phyloP scores from a whole-genome alignment of 2,888 invertebrate genomes.

The Pyrochroa serraticornis region DNA sequence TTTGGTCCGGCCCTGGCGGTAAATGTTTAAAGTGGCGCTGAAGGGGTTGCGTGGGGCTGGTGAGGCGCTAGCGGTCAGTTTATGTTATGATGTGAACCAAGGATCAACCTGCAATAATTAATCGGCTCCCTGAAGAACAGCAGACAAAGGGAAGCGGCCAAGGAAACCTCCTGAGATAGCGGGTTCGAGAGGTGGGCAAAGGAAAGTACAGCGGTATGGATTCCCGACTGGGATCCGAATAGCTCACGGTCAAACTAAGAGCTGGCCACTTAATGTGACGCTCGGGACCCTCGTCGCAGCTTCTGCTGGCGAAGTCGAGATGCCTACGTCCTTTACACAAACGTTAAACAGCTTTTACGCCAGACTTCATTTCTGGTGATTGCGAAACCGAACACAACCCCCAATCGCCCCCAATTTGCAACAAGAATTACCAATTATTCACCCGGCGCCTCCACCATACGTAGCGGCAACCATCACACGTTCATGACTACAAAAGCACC shows the following conservation, averaged over 20 bases:
- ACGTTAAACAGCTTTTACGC: slow-evolving; percentile 28
- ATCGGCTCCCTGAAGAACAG: slow-evolving; percentile 57
- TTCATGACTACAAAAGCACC: not conserved
- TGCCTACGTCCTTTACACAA: slow-evolving; percentile 28
- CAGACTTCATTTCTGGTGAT: slow-evolving; percentile 14
- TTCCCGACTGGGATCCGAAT: slow-evolving; percentile 55
- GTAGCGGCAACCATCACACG: not conserved
- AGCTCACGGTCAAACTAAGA: slow-evolving; percentile 60
- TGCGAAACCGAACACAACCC: not conserved
- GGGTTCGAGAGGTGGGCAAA: slow-evolving; percentile 46
- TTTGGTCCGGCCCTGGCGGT: not conserved
- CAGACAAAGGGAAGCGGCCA: slow-evolving; percentile 55
- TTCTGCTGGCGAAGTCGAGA: slow-evolving; percentile 30
- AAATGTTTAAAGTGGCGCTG: slow-evolving; percentile 22
- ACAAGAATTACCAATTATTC: not conserved
- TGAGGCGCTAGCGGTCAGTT: slow-evolving; percentile 39
- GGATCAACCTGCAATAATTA: slow-evolving; percentile 57
- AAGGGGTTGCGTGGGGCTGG: not conserved
- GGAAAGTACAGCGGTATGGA: slow-evolving; percentile 36
- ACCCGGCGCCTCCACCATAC: slow-evolving; percentile 19
- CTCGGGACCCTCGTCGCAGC: slow-evolving; percentile 55
- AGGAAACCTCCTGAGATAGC: slow-evolving; percentile 54
- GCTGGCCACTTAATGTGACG: slow-evolving; percentile 60
- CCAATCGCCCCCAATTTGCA: not conserved
- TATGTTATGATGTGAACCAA: slow-evolving; percentile 52